Conservation (phyloP, 2,113 vertebrate genomes). For the Alouatta palliata region DNA sequence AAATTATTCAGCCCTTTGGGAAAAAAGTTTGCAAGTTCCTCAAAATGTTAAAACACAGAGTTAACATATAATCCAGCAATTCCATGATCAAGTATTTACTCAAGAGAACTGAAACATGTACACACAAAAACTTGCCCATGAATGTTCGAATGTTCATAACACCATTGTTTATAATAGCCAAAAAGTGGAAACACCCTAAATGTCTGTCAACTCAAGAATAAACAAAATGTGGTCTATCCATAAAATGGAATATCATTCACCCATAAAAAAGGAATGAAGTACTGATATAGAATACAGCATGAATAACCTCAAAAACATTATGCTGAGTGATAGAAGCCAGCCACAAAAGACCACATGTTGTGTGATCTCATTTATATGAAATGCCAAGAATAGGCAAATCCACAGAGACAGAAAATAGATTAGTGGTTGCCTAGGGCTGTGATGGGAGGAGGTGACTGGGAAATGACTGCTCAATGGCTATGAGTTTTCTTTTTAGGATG, state of each 20-base stretch:
- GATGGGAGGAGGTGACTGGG: not conserved
- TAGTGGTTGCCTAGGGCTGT: not conserved
- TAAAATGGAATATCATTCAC: not conserved
- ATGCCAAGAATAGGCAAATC: not conserved
- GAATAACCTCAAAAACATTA: not conserved
- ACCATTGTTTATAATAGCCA: not conserved
- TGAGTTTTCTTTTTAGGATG: not conserved
- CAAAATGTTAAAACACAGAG: constrained; percentile 33
- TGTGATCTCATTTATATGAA: not conserved
- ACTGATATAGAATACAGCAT: not conserved
- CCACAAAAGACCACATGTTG: not conserved
- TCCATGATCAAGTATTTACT: not conserved
- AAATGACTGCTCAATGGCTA: not conserved
- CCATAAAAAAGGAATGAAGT: not conserved
- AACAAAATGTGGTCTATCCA: not conserved
- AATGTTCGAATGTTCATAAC: not conserved
- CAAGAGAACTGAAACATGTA: not conserved
- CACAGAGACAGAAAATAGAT: not conserved
- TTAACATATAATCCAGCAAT: not conserved
- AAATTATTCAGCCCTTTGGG: not conserved
- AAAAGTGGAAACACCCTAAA: not conserved
- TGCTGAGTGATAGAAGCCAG: not conserved
- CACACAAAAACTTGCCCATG: not conserved
- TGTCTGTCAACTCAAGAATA: not conserved
- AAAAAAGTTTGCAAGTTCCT: not conserved